Evolutionary conservation across 2,888 invertebrate species (phyloP).

Genomic region (Cenopis cana): DNA sequence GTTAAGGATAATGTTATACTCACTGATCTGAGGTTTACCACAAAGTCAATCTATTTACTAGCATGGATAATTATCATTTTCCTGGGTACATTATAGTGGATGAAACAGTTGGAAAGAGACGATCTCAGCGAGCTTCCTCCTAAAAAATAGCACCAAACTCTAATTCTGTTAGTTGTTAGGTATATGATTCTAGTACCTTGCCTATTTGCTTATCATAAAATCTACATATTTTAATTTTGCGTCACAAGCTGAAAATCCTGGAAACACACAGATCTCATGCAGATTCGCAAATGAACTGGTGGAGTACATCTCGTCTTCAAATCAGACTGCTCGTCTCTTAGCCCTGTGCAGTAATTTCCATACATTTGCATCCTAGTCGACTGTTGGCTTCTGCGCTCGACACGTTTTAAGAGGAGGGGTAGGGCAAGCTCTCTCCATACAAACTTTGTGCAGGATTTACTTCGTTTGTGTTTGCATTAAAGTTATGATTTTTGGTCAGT

Average conservation of each 20-base stretch:
- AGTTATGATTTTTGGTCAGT: too few relatives aligned
- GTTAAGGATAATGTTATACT: neutral
- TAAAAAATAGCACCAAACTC: too few relatives aligned
- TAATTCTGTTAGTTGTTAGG: too few relatives aligned
- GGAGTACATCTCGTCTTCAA: slow-evolving; percentile 19
- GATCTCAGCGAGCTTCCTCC: too few relatives aligned
- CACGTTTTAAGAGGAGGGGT: too few relatives aligned
- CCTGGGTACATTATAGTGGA: neutral
- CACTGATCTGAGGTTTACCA: slow-evolving; percentile 11
- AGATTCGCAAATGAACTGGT: slow-evolving; percentile 16
- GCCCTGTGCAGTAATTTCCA: slow-evolving; percentile 27
- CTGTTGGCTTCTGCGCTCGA: slow-evolving; percentile 17
- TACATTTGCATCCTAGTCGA: slow-evolving; percentile 29
- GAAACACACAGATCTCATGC: slow-evolving; percentile 6
- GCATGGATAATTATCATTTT: slow-evolving; percentile 8
- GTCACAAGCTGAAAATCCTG: neutral
- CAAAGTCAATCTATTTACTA: slow-evolving; percentile 12
- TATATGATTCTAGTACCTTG: too few relatives aligned
- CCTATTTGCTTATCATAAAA: neutral
- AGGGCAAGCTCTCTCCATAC: too few relatives aligned
- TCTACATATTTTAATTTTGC: neutral
- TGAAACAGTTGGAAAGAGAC: too few relatives aligned
- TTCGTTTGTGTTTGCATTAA: too few relatives aligned
- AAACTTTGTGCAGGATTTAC: too few relatives aligned
- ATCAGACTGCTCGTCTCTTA: slow-evolving; percentile 21